These are phyloP conservation scores for Tragelaphus buxtoni DNA, from an alignment of 2,113 vertebrate genomes.

Conservation along the genomic window DNA sequence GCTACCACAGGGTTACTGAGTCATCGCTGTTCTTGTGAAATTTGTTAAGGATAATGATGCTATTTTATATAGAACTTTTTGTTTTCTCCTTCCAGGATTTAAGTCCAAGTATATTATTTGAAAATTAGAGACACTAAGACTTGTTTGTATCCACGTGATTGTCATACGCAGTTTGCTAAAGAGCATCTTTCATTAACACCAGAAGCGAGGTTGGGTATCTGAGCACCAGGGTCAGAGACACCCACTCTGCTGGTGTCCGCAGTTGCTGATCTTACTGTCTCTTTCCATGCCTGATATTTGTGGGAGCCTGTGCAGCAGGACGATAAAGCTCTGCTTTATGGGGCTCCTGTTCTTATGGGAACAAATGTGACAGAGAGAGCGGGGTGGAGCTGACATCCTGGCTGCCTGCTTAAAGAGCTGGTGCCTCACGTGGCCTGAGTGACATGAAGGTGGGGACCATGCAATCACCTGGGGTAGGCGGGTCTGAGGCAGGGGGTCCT, in stretches of 20 bases:
- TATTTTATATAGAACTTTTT: neutral
- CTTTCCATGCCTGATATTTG: accelerated
- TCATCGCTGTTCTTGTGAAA: neutral
- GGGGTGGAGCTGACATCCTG: neutral
- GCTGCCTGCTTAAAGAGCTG: neutral
- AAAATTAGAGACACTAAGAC: neutral
- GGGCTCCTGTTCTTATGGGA: neutral
- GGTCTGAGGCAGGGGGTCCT: neutral
- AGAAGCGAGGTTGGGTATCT: accelerated
- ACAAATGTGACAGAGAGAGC: neutral
- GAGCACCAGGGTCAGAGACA: accelerated
- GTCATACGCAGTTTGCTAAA: neutral
- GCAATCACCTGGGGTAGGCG: neutral
- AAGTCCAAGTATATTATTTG: neutral
- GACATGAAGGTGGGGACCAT: neutral
- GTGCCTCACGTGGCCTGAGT: neutral
- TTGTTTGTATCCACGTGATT: neutral
- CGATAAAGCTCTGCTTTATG: accelerated
- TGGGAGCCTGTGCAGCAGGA: accelerated
- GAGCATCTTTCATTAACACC: neutral
- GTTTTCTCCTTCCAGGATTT: neutral
- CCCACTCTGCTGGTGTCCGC: neutral
- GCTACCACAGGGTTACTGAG: neutral
- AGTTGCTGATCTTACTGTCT: neutral
- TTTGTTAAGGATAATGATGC: neutral